phyloP scores from a whole-genome alignment of 2,797 vertebrate species.

The Takifugu rubripes region DNA sequence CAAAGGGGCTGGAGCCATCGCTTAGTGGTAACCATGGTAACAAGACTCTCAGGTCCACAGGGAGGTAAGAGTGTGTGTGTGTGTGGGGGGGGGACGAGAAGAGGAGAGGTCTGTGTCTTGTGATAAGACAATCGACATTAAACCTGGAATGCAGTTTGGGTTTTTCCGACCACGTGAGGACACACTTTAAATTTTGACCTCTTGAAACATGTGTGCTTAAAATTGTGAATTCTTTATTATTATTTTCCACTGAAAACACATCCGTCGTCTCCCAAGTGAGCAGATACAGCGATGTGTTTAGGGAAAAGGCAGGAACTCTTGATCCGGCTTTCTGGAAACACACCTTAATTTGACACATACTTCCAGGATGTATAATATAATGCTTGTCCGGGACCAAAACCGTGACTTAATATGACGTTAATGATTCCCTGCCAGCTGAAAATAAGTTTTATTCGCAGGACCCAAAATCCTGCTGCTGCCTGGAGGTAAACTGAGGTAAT shows the following conservation, averaged over 20 bases:
- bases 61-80: slow-evolving; percentile 27
- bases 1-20: slow-evolving; percentile 51
- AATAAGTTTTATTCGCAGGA: slow-evolving; percentile 53
- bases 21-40: slow-evolving; percentile 67
- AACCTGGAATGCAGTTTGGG: slow-evolving; percentile 3
- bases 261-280: slow-evolving; percentile 17
- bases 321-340: slow-evolving; percentile 51
- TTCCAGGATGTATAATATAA: slow-evolving; percentile 14
- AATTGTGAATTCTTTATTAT: not conserved
- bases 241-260: slow-evolving; percentile 20
- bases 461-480: slow-evolving; percentile 49
- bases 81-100: not conserved
- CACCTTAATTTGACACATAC: slow-evolving; percentile 32
- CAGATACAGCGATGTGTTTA: no score
- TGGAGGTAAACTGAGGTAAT: slow-evolving; percentile 65
- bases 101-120: slow-evolving; percentile 42
- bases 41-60: slow-evolving; percentile 63
- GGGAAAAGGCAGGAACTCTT: slow-evolving; percentile 14
- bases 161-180: slow-evolving; percentile 8
- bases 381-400: slow-evolving; percentile 25
- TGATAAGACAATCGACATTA: slow-evolving; percentile 35
- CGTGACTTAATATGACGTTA: slow-evolving; percentile 47
- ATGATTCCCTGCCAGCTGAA: slow-evolving; percentile 30
- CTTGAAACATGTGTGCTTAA: slow-evolving; percentile 1
- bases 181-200: slow-evolving; percentile 11